phyloP scores from a whole-genome alignment of 37 sponge, comb jelly and placozoan species.

The Geodia barretti region DNA sequence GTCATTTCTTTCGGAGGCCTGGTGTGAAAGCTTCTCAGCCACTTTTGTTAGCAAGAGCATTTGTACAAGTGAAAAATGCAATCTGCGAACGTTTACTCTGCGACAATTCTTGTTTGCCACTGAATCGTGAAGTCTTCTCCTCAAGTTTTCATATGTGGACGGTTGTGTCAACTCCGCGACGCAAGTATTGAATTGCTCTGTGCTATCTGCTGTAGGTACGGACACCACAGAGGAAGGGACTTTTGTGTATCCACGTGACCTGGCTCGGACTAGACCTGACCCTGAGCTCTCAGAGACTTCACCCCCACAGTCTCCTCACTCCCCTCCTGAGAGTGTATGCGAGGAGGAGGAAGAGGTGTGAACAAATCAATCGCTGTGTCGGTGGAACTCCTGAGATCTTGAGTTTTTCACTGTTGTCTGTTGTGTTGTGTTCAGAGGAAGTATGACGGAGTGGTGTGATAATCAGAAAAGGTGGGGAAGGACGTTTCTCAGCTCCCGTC shows the following conservation, averaged over 20 bases:
- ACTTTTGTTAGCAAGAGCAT: too few species aligned
- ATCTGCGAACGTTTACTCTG: neutral
- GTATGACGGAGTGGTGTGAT: neutral
- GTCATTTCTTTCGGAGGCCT: too few species aligned
- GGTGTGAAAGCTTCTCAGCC: too few species aligned
- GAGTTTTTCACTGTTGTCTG: neutral
- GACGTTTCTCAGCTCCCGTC: too few species aligned
- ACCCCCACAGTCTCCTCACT: neutral
- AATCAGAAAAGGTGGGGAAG: too few species aligned
- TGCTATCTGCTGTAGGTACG: conserved; percentile 31
- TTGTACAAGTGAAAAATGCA: too few species aligned
- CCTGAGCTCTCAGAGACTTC: conserved; percentile 52
- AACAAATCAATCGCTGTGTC: neutral
- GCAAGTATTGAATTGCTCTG: too few species aligned
- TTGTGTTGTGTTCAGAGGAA: neutral
- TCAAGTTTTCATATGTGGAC: too few species aligned
- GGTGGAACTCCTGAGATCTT: neutral
- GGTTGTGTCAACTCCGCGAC: too few species aligned
- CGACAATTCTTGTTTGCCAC: neutral
- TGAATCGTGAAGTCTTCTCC: too few species aligned
- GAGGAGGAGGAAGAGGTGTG: conserved; percentile 11
- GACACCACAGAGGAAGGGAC: conserved; percentile 73
- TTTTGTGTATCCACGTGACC: conserved; percentile 54
- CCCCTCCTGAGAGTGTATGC: conserved; percentile 13
- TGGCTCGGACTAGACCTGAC: conserved; percentile 55